A percentile compares a stretch with the other conserved stretches of the same genome.
Conservation (phyloP, 1,140 invertebrate species). For the Andrena cerasifolii region DNA sequence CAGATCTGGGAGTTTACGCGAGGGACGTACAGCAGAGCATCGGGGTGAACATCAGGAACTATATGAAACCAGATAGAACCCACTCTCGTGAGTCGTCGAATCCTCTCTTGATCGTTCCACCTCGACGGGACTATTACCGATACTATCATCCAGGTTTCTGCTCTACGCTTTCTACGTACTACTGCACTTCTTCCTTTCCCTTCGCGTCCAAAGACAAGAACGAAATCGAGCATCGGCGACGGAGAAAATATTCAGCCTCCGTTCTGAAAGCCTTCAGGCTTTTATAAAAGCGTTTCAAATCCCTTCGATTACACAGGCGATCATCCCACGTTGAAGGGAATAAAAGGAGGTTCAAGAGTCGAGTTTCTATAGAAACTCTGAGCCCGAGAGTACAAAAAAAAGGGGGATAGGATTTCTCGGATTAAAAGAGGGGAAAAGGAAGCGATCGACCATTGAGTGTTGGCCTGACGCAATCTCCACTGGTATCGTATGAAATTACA, state of each 20-base stretch:
- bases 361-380: no score
- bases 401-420: constrained; percentile 6
- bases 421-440: background rate
- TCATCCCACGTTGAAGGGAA: no score
- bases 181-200: constrained; percentile 30
- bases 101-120: constrained; percentile 59
- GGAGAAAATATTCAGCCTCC: no score
- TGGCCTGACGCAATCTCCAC: constrained; percentile 49
- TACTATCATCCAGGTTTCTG: constrained; percentile 75
- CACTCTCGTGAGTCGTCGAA: constrained; percentile 70
- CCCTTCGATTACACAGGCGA: no score
- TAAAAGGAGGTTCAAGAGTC: no score
- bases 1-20: constrained; percentile 88
- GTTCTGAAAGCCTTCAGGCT: no score
- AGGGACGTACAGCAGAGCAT: constrained; percentile 92
- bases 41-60: constrained; percentile 90
- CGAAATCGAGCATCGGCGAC: no score
- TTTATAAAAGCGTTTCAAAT: no score
- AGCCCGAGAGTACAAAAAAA: no score
- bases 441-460: background rate
- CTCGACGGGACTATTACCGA: constrained; percentile 71
- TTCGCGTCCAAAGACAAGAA: no score
- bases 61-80: constrained; percentile 83
- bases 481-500: constrained; percentile 52
- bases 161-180: constrained; percentile 61